A percentile compares a stretch with the other conserved stretches of the same genome.
Evolutionary conservation across 2,113 vertebrate genomes (phyloP).

Genomic region (Oreochromis spilurus): DNA sequence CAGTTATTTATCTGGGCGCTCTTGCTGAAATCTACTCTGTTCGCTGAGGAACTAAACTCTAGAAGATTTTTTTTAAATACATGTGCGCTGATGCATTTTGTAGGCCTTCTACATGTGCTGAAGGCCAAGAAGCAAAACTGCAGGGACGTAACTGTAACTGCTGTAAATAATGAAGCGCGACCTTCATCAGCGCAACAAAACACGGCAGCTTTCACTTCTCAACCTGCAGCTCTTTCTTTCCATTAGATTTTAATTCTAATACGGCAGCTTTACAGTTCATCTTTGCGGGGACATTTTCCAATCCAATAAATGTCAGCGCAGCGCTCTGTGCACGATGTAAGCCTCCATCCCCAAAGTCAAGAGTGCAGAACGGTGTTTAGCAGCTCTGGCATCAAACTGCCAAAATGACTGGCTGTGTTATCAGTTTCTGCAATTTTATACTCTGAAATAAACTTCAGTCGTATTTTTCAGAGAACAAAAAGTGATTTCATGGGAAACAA

Average conservation of each 20-base stretch:
- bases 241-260: not conserved
- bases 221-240: not conserved
- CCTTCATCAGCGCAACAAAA: not conserved
- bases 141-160: not conserved
- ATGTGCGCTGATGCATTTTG: not conserved
- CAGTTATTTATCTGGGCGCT: not conserved
- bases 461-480: not conserved
- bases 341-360: not conserved
- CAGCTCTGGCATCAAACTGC: not conserved
- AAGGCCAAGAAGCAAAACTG: not conserved
- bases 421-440: not conserved
- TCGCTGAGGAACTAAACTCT: not conserved
- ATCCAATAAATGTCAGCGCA: not conserved
- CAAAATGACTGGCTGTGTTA: not conserved
- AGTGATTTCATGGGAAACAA: not conserved
- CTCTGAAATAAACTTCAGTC: not conserved
- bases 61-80: not conserved
- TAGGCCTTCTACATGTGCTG: not conserved
- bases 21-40: not conserved
- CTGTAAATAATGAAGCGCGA: not conserved
- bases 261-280: not conserved
- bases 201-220: not conserved
- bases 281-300: not conserved
- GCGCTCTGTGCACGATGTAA: not conserved
- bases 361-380: not conserved